Evolutionary conservation across 2,888 invertebrate species (phyloP).

Genomic region (Eumacrocentrus americanus): DNA sequence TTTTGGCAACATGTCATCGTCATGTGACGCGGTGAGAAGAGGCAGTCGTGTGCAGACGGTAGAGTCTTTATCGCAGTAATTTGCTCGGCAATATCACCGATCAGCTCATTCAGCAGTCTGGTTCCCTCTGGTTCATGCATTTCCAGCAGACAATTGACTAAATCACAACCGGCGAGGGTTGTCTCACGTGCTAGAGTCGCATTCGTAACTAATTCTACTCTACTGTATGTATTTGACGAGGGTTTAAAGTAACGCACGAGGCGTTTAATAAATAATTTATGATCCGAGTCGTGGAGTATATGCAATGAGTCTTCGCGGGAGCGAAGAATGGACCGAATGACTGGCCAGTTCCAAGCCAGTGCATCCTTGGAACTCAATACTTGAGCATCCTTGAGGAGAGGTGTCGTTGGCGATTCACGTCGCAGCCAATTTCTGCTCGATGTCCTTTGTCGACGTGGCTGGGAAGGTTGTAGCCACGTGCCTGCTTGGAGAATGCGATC

Average conservation of each 20-base stretch:
- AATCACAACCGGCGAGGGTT: slow-evolving; percentile 73
- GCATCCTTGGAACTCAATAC: slow-evolving; percentile 83
- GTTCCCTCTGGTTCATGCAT: slow-evolving; percentile 74
- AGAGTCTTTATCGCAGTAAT: slow-evolving; percentile 75
- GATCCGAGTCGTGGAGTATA: slow-evolving; percentile 71
- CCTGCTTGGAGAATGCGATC: slow-evolving; percentile 73
- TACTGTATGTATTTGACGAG: slow-evolving; percentile 84
- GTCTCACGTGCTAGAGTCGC: slow-evolving; percentile 65
- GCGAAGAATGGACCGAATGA: slow-evolving; percentile 69
- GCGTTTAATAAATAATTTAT: slow-evolving; percentile 73
- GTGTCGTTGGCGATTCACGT: slow-evolving; percentile 53
- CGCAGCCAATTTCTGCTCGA: slow-evolving; percentile 53
- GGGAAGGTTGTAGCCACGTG: slow-evolving; percentile 52
- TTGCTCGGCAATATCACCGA: slow-evolving; percentile 79
- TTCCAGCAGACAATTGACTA: slow-evolving; percentile 76
- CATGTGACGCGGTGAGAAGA: slow-evolving; percentile 88
- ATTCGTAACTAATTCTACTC: slow-evolving; percentile 74
- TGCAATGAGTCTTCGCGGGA: slow-evolving; percentile 64
- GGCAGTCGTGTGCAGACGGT: slow-evolving; percentile 81
- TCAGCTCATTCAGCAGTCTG: slow-evolving; percentile 76
- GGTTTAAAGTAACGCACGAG: slow-evolving; percentile 87
- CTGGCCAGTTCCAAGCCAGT: slow-evolving; percentile 90
- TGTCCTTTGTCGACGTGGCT: slow-evolving; percentile 48
- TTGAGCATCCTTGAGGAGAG: slow-evolving; percentile 74
- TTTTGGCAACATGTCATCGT: slow-evolving; percentile 89